A percentile compares a stretch with the other conserved stretches of the same genome.
Conservation (phyloP, 2,888 invertebrate species). For the Microplitis deprimator region DNA sequence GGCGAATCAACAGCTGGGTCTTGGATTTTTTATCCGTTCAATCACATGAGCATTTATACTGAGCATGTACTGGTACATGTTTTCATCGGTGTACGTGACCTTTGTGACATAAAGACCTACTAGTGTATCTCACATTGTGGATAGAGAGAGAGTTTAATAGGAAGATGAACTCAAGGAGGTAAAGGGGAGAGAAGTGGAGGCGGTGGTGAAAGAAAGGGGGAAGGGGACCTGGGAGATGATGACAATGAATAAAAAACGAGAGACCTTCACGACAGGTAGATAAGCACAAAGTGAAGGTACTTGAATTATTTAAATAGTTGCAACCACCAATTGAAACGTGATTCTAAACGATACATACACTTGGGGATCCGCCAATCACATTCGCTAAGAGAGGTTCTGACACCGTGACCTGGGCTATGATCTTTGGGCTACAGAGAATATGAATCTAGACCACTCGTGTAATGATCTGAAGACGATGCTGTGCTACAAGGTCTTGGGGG, state of each 20-base stretch:
- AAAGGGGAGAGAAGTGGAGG: slow-evolving; percentile 5
- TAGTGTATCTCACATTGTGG: slow-evolving; percentile 24
- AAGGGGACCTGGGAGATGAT: not conserved
- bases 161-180: slow-evolving; percentile 33
- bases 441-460: slow-evolving; percentile 59
- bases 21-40: slow-evolving; percentile 34
- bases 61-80: not conserved
- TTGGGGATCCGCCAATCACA: slow-evolving; percentile 17
- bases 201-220: not conserved
- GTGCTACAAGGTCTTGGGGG: not conserved
- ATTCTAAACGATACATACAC: slow-evolving; percentile 18
- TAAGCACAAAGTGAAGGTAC: slow-evolving; percentile 12
- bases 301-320: not conserved
- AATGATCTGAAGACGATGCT: slow-evolving; percentile 29
- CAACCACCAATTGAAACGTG: slow-evolving; percentile 25
- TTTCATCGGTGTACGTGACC: slow-evolving; percentile 62
- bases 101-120: slow-evolving; percentile 71
- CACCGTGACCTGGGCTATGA: slow-evolving; percentile 63
- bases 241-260: slow-evolving; percentile 32
- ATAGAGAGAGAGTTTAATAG: not conserved
- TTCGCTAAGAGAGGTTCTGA: slow-evolving; percentile 53
- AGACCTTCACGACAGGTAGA: slow-evolving; percentile 35
- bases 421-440: slow-evolving; percentile 55
- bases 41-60: not conserved
- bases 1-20: slow-evolving; percentile 37